Base-by-base conservation (phyloP, 2,797 vertebrate species). In the Hypotaenidia philippensis region DNA sequence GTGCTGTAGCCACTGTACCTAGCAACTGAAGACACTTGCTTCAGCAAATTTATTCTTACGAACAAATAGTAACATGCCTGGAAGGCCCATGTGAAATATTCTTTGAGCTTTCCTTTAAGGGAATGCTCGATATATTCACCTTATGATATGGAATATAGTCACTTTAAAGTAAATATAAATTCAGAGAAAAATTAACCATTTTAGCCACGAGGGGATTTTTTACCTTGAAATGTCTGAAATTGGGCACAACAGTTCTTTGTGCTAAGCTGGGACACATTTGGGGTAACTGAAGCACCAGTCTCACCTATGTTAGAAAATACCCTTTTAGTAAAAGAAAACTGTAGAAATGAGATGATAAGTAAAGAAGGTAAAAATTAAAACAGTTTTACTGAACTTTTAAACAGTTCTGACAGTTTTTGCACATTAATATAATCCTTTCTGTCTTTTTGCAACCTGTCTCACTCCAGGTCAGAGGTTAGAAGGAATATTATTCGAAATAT, bases 161-260 rank as follows among this genome's bases (percentile, higher is more conserved):
- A 4, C 1, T 75, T 29, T 31, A 45, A 64, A 60, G 1, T 10
- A 44, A 60, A 66, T 57, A 41, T 3, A 69, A 53, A 26, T n/a
- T 50, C 11, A 61, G 32, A 29, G 12, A 61, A 50, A 64, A 64
- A 60, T 11, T 5, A 47, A 38, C 1, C 2, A 21, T 74, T 61
- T 72, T 40, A 57, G 3, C 4, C 15, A 19, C 13, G 8, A 55
- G 2, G 2, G 0, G 7, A 1, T 7, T 36, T 63, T 25, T 66
- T 56, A 40, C 12, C 29, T 31, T 76, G 6, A 66, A 49, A 65
- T 40, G 20, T 40, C 5, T 85, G n/a, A 38, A 77, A 82, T 18
- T 63, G 6, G 8, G 31, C 6, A 22, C 4, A 59, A 32, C 6
- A 59, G 4, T 87, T 79, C 50, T 15, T 29, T 68, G 38, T 50